Base-by-base conservation (phyloP, 2,113 vertebrate species). In the Lynx canadensis region DNA sequence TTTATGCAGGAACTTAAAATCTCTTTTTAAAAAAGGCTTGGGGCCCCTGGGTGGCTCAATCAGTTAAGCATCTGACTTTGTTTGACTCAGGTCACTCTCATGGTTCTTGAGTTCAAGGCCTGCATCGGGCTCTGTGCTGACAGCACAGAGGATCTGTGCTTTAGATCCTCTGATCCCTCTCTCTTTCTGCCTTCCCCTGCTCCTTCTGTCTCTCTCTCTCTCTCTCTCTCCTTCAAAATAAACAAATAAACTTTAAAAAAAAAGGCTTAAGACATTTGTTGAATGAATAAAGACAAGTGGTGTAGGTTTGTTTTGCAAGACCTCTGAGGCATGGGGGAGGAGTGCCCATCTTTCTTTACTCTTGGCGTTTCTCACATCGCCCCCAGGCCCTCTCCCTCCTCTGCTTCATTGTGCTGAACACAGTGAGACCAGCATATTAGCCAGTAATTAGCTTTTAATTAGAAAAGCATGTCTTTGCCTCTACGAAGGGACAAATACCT, bases 391-490 rank as follows among this genome's bases (percentile, higher is more conserved):
- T 84, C 48, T 38, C 0, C 1, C 33, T 45, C 38, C 33, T 90
- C 73, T 25, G 83, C 86, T n/a, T 95, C 33, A 4, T 55, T 55
- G 86, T 90, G 74, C 80, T 83, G 48, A 80, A 68, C 85, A 71
- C 79, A 50, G 33, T 3, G 52, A 93, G 95, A 73, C 83, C 18
- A 36, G 96, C 29, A 57, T 97, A 97, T 97, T 92, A 97, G 60
- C 92, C 89, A 96, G 87, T 95, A 97, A 97, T 98, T 97, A 98
- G 86, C 97, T 97, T 95, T 97, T 98, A 98, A 98, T 98, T 98
- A 98, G 94, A 91, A 82, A 95, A 93, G 81, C 3, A 27, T 23
- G 63, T 88, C 68, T 94, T 97, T 98, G 98, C 97, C 95, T 98
- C 80, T 96, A 92, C 41, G 76, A 88, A 98, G 95, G 96, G 93